Conservation (phyloP, 2,888 invertebrate species). For the Tinea trinotella region DNA sequence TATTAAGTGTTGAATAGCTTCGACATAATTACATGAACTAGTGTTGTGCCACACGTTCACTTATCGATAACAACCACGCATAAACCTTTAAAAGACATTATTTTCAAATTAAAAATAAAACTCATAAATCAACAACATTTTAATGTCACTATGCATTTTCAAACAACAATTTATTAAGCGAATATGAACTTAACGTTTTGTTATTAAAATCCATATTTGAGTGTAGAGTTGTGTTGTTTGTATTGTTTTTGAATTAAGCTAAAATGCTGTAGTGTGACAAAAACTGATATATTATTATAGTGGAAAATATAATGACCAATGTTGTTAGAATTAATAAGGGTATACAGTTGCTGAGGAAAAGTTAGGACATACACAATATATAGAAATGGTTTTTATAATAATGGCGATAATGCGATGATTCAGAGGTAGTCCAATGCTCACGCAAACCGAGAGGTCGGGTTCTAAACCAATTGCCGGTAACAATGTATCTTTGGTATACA, state of each 20-base stretch:
- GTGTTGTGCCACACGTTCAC: background rate
- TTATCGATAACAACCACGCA: background rate
- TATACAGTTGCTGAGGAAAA: no score
- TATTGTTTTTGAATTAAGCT: background rate
- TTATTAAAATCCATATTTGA: no score
- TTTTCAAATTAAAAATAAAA: conserved; percentile 18
- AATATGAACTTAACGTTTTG: background rate
- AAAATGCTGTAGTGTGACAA: conserved; percentile 2
- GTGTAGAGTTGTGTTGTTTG: background rate
- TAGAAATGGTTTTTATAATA: no score
- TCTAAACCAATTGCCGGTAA: no score
- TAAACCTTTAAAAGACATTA: conserved; percentile 7
- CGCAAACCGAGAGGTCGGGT: no score
- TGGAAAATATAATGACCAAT: conserved; percentile 2
- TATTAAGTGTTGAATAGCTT: no score
- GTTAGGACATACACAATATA: no score
- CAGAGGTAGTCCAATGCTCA: no score
- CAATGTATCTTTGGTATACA: no score
- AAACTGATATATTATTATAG: conserved; percentile 9
- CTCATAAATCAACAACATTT: conserved; percentile 16
- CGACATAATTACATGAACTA: background rate
- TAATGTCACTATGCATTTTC: background rate
- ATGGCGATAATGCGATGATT: no score
- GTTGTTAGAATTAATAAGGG: background rate
- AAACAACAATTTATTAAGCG: background rate